These are phyloP conservation scores for Chloroceryle aenea DNA, from an alignment of 2,113 vertebrate species.

Conservation along the genomic window DNA sequence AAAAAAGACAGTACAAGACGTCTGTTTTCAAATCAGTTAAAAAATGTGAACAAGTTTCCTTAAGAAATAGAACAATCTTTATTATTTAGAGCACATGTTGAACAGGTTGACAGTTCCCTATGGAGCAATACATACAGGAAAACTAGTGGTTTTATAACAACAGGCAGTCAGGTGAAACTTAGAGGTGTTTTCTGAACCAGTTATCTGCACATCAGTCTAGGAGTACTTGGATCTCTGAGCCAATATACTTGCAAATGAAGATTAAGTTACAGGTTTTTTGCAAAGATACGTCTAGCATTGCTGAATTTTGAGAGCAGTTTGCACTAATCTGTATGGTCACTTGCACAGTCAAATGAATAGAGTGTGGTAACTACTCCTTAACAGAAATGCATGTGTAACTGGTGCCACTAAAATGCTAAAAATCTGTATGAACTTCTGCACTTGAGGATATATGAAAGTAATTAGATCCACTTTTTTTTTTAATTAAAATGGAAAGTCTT, in stretches of 20 bases:
- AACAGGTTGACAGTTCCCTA: constrained; percentile 73
- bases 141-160: constrained; percentile 74
- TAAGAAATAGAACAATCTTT: constrained; percentile 81
- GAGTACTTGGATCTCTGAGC: neutral
- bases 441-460: constrained; percentile 43
- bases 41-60: constrained; percentile 76
- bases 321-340: neutral
- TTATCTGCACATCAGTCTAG: constrained; percentile 33
- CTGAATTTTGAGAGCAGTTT: neutral
- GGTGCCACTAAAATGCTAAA: constrained; percentile 25
- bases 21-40: constrained; percentile 40
- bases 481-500: constrained; percentile 39
- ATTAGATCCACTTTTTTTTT: neutral
- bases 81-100: constrained; percentile 77
- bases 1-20: neutral
- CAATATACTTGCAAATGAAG: neutral
- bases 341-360: neutral
- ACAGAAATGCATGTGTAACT: constrained; percentile 25
- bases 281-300: neutral
- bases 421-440: constrained; percentile 42
- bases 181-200: constrained; percentile 66
- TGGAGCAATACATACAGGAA: constrained; percentile 66
- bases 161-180: constrained; percentile 45
- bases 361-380: neutral
- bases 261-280: neutral